Conservation (phyloP, 2,113 vertebrate genomes). For the Callionymus lyra region DNA sequence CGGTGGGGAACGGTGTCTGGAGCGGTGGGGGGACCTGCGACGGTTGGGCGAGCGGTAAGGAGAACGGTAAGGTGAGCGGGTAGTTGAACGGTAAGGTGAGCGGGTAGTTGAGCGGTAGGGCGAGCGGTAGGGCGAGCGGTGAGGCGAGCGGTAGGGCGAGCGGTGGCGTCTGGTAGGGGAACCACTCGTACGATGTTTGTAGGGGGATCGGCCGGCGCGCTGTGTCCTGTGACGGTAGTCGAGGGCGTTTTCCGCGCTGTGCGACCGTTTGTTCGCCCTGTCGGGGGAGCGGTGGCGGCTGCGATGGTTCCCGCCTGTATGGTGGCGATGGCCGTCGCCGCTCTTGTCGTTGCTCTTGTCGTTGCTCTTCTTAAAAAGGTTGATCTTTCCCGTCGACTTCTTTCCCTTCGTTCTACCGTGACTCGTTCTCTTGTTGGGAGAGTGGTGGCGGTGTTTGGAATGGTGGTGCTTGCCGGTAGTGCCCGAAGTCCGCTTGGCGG, state of each 20-base stretch:
- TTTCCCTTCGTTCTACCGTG: conserved; percentile 39
- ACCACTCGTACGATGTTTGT: conserved; percentile 52
- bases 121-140: conserved; percentile 51
- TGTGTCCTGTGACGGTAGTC: conserved; percentile 60
- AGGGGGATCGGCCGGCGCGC: conserved; percentile 70
- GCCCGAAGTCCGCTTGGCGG: conserved; percentile 65
- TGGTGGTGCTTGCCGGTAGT: conserved; percentile 76
- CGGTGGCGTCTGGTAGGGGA: conserved; percentile 49
- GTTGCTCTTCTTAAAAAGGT: conserved; percentile 46
- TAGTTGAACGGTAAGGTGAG: conserved; percentile 53
- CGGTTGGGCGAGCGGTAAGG: conserved; percentile 51
- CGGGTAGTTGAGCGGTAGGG: conserved; percentile 51
- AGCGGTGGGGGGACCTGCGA: conserved; percentile 48
- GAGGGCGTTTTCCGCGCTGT: conserved; percentile 79
- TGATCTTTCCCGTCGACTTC: conserved; percentile 24
- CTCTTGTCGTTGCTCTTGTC: conserved; percentile 52
- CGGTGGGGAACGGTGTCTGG: conserved; percentile 57
- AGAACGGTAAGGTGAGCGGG: conserved; percentile 51
- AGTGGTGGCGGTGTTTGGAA: conserved; percentile 71
- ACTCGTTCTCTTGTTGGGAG: conserved; percentile 68
- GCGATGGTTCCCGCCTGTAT: conserved; percentile 46
- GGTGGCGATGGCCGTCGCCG: conserved; percentile 56
- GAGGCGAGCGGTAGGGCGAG: conserved; percentile 24
- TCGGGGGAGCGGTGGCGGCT: conserved; percentile 68
- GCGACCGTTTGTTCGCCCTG: conserved; percentile 69